Percentiles rank a stretch among this genome's conserved stretches.
Evolutionary conservation across 2,113 vertebrate species (phyloP).

Genomic region (Malurus elegans): DNA sequence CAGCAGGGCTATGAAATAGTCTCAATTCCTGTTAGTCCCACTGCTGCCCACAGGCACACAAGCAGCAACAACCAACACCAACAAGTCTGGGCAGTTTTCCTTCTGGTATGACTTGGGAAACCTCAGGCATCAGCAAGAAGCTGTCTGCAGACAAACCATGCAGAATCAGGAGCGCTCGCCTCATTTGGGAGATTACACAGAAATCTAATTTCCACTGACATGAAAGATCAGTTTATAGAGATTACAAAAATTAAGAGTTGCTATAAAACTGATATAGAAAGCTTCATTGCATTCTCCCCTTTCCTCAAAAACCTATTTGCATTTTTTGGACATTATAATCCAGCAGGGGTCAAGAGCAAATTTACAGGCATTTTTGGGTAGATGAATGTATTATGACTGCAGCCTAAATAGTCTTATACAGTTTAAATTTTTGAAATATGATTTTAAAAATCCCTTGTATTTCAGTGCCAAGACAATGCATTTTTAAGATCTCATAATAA

Average conservation of each 20-base stretch:
- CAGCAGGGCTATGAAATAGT: neutral
- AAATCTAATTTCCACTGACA: neutral
- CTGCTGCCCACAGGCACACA: neutral
- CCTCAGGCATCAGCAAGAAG: neutral
- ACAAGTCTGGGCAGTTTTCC: slow-evolving; percentile 19
- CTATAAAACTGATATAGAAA: neutral
- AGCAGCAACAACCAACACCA: neutral
- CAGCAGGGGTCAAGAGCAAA: neutral
- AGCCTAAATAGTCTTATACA: neutral
- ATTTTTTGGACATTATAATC: neutral
- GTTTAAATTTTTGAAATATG: neutral
- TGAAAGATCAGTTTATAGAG: neutral
- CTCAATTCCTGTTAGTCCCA: neutral
- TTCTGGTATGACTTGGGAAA: neutral
- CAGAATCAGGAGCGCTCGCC: neutral
- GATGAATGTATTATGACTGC: neutral
- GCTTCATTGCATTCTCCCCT: neutral
- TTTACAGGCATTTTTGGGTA: neutral
- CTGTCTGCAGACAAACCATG: neutral
- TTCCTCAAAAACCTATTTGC: neutral
- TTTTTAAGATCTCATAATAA: neutral
- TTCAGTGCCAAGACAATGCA: neutral
- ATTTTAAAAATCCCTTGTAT: neutral
- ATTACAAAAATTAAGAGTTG: neutral
- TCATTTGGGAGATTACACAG: neutral